phyloP scores from a whole-genome alignment of 2,113 vertebrate species.

The Girardinichthys multiradiatus region DNA sequence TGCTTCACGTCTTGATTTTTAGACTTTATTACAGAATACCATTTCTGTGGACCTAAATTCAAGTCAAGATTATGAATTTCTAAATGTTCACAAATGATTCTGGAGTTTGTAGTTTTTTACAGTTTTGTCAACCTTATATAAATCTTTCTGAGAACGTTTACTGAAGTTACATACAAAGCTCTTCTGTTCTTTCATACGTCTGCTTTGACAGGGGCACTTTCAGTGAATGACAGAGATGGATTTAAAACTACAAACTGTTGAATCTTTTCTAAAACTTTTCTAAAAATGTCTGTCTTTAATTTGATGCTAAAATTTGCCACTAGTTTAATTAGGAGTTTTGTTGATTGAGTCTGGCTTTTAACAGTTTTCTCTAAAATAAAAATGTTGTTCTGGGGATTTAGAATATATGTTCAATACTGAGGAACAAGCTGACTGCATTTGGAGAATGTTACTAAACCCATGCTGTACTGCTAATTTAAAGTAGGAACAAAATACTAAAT shows the following conservation, averaged over 20 bases:
- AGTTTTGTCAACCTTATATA: neutral
- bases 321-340: neutral
- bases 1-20: conserved; percentile 28
- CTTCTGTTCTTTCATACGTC: neutral
- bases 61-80: too few relatives aligned
- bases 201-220: neutral
- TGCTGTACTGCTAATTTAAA: too few relatives aligned
- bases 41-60: too few relatives aligned
- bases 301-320: neutral
- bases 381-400: conserved; percentile 22
- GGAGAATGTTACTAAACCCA: too few relatives aligned
- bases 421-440: neutral
- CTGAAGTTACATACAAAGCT: neutral
- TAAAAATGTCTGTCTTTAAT: neutral
- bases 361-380: conserved; percentile 6
- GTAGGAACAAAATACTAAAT: too few relatives aligned
- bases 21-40: neutral
- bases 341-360: neutral
- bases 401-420: neutral
- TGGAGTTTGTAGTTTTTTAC: neutral
- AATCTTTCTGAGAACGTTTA: neutral
- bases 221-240: neutral
- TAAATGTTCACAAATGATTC: neutral
- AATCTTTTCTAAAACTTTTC: neutral
- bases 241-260: neutral